Evolutionary conservation across 2,113 vertebrate species (phyloP), one percentile per base, ranked within the genome.

Genomic region (Odontophorus gujanensis): DNA sequence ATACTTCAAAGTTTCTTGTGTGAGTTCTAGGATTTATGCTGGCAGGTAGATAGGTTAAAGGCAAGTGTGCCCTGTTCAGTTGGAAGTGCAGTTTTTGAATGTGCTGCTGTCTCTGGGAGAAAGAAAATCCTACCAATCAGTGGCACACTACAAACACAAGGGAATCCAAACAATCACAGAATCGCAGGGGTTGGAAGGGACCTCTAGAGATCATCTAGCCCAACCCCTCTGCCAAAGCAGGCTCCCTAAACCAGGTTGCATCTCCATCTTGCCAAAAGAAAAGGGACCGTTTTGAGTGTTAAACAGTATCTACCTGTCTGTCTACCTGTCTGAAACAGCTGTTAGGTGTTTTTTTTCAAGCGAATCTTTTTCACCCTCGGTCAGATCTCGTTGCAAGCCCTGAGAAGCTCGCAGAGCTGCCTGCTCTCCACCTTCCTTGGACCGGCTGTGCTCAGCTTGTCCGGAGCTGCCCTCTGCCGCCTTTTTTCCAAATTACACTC

Each of bases 381-480:
- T 59, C 87, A 61, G n/a, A 55, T 59, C 15, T 17, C 51, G 51
- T 30, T 30, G 28, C 26, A 53, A 53, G 26, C 51, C 51, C 14
- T 51, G 43, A 74, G 48, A 73, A 92, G 84, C 26, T 66, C 26
- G 50, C 15, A 34, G 69, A 59, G 67, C 57, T 34, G 62, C 81
- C 78, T 34, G 51, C n/a, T 57, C 26, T 58, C 50, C 68, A 43
- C 43, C 26, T 38, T 40, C 51, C 21, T 36, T 19, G 43, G 58
- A 67, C 73, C 19, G 26, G 7, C 11, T 11, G 8, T 14, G 14
- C 42, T 96, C 76, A 61, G 47, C 93, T 92, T 95, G 62, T 97
- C 86, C 89, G 43, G 89, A 95, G 91, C 95, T 97, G 95, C 95
- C 32, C 96, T 97, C 97, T 97, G 85, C 94, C 95, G 97, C 38